Evolutionary conservation across 2,113 vertebrate species (phyloP), one percentile per base, ranked within the genome.

Genomic region (Neofelis nebulosa): DNA sequence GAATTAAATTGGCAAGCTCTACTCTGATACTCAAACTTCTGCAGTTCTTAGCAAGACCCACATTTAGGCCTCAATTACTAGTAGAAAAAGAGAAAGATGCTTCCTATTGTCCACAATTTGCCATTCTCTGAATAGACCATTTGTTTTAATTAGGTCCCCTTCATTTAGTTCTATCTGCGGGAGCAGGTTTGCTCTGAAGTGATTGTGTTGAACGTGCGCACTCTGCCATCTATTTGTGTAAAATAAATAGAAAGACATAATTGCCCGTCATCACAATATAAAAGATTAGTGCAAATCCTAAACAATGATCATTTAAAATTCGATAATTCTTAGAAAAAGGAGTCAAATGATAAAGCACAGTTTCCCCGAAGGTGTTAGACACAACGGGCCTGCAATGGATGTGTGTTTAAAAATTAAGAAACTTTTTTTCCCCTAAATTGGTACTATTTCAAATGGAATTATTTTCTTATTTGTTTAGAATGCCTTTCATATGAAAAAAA

Each of bases 221-320:
- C 45, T 63, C n/a, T 69, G 71, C 25, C 66, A 76, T 55, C 41
- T 92, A 76, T 88, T 95, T 87, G 27, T 84, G 38, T 52, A 92
- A 96, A 97, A 95, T 41, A 91, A 73, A 96, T 36, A 85, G 78
- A 74, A 92, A 84, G 76, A 79, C 9, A 71, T 57, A 96, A 87
- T 89, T 82, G 61, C 15, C 57, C 68, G 76, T 25, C 71, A 78
- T 10, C 41, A 68, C 68, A 78, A 48, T 76, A 66, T 5, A 19
- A 88, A 93, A 91, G 57, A 76, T 78, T 88, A 96, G 55, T 57
- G 45, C 33, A 80, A 79, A 88, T 76, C 68, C 73, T 55, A 73
- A 93, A 85, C 33, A 84, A 90, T 41, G 52, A 82, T 90, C 7
- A 50, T 31, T 92, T 96, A 81, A 96, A 95, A 94, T 86, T 73